Evolutionary conservation across 1,140 invertebrate genomes (phyloP), one percentile per base, ranked within the genome.

Genomic region (Megathymus violae): DNA sequence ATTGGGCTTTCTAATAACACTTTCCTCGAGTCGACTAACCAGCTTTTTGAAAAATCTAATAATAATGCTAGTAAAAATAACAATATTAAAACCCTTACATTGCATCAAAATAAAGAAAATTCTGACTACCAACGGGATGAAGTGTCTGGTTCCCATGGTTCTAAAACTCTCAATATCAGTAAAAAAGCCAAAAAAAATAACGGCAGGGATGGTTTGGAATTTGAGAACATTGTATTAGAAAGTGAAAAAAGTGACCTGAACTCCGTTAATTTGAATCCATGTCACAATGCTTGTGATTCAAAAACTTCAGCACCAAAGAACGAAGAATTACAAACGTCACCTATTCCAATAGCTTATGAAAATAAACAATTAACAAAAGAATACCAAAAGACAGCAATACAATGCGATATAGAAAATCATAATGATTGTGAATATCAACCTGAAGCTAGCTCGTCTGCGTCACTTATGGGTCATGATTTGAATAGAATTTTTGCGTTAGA

Each of bases 41-140:
- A 56, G 40, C 22, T 27, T 10, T 43, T 10, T 31, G 27, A 31
- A 31, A 31, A 31, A 4, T 9, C 27, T 43, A 56, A 38, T 56
- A 43, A 56, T 13, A 56, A 14, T 56, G 51, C 38, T 56, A 43
- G 13, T 15, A 15, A 41, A 25, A 43, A 38, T 56, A 56, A 56
- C 38, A 43, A 31, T 3, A 7, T 31, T 31, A 31, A 27, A 31
- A 56, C 11, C 11, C 13, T 5, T 44, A 31, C 38, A 27, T 43
- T 56, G 19, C 40, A 44, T 43, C 11, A 16, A 56, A 13, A 19
- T 31, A 43, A 9, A 1, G 27, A 31, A 31, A 4, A 15, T 43
- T n/a, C 0, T 22, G 31, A 7, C 6, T 31, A 9, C 9, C 3
- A 1, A 7, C 27, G 9, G 27, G 9, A 4, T 4, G 4, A 31